These are phyloP conservation scores for Bombus affinis DNA, from an alignment of 1,140 invertebrate species.

Conservation along the genomic window DNA sequence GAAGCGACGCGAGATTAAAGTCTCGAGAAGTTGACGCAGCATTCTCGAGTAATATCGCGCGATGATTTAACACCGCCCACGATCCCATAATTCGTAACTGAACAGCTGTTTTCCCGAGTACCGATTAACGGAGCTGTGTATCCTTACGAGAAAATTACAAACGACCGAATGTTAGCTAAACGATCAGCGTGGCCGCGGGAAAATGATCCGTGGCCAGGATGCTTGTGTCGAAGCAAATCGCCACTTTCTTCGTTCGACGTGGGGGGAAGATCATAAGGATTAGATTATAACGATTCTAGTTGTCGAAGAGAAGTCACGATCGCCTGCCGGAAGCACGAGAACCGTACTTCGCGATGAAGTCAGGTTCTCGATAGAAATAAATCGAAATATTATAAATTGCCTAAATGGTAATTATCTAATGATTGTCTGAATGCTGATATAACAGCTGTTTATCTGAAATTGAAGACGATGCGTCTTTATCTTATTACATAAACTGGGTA, in stretches of 20 bases:
- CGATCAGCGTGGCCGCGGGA: not conserved
- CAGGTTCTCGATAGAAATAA: not conserved
- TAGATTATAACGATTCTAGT: not conserved
- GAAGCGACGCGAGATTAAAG: not conserved
- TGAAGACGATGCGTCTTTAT: not conserved
- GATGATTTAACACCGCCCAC: not conserved
- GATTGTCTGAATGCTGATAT: not conserved
- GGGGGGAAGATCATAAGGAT: slow-evolving; percentile 17
- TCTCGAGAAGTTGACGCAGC: not conserved
- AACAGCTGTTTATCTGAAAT: not conserved
- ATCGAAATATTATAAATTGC: not conserved
- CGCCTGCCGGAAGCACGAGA: not conserved
- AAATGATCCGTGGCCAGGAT: not conserved
- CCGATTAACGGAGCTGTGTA: slow-evolving; percentile 17
- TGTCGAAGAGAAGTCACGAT: slow-evolving; percentile 3
- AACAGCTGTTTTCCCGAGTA: not conserved
- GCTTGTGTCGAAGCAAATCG: not conserved
- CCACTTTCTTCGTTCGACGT: not conserved
- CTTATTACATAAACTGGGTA: not conserved
- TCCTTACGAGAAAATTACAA: not conserved
- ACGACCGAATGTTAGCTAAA: not conserved
- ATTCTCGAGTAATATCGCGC: not conserved
- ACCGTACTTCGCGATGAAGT: not conserved
- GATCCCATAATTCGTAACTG: slow-evolving; percentile 14
- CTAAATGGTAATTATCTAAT: not conserved